Percentiles rank a stretch among this genome's conserved stretches.
These are phyloP conservation scores for Tiliacea citrago DNA, from an alignment of 2,888 invertebrate genomes.

Conservation along the genomic window DNA sequence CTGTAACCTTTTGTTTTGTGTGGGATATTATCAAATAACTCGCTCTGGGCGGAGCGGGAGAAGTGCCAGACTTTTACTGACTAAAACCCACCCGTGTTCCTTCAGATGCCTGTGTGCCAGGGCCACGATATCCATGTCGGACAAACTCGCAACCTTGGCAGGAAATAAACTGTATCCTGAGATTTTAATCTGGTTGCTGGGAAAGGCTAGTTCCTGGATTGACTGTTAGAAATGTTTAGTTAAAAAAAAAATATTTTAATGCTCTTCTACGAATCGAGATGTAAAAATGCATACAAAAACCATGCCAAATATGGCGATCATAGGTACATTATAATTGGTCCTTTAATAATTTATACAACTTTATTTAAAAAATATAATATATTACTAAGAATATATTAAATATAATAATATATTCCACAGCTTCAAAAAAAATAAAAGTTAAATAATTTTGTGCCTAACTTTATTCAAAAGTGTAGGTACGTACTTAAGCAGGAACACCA, in stretches of 20 bases:
- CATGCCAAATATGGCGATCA: not conserved
- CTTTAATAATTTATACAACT: not conserved
- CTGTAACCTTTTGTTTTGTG: too few species aligned
- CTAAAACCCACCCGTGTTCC: too few species aligned
- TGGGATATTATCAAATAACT: too few species aligned
- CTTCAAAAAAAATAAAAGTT: slow-evolving; percentile 15
- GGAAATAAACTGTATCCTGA: too few species aligned
- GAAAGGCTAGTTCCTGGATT: not conserved
- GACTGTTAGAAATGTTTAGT: not conserved
- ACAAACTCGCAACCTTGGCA: too few species aligned
- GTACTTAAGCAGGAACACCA: slow-evolving; percentile 53
- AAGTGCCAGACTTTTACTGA: too few species aligned
- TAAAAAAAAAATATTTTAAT: not conserved
- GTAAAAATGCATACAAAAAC: not conserved
- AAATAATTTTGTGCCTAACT: slow-evolving; percentile 41
- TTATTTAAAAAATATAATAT: not conserved
- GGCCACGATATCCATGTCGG: too few species aligned
- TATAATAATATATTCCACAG: not conserved
- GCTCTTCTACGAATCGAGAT: not conserved
- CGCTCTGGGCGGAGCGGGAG: too few species aligned
- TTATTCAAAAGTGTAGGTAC: slow-evolving; percentile 55
- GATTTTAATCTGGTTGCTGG: not conserved
- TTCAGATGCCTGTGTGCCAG: too few species aligned
- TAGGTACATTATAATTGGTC: too few species aligned
- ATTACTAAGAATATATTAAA: not conserved